Evolutionary conservation across 2,113 vertebrate species (phyloP).

Genomic region (Glaucidium brasilianum): DNA sequence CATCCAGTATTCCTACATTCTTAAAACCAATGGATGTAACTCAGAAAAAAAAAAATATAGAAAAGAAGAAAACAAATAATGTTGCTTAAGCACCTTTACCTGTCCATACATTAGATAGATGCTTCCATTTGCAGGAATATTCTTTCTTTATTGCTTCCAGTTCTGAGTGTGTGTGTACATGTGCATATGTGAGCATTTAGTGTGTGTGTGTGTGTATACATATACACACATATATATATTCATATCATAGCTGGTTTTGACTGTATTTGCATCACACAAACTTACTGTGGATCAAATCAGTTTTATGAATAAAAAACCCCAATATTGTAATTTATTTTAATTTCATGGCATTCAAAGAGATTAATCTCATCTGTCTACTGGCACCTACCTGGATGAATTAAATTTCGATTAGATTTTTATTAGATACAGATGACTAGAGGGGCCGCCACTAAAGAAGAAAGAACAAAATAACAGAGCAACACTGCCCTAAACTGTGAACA

Average conservation of each 20-base stretch:
- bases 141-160: not conserved
- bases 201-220: not conserved
- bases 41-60: not conserved
- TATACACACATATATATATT: not conserved
- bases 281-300: not conserved
- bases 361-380: slow-evolving; percentile 48
- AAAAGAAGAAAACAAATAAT: not conserved
- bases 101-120: not conserved
- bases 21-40: not conserved
- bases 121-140: not conserved
- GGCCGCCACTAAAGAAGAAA: not conserved
- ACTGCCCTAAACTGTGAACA: not conserved
- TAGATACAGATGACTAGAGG: slow-evolving; percentile 8
- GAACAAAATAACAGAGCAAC: not conserved
- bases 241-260: not conserved
- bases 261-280: not conserved
- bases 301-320: not conserved
- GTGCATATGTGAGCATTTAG: not conserved
- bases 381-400: slow-evolving; percentile 27
- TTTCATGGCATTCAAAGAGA: not conserved
- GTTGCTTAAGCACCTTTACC: not conserved
- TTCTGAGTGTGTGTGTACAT: not conserved
- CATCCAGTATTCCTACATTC: not conserved
- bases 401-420: slow-evolving; percentile 50
- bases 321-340: slow-evolving; percentile 30